Conservation (phyloP, 2,797 vertebrate genomes). For the Miichthys miiuy region DNA sequence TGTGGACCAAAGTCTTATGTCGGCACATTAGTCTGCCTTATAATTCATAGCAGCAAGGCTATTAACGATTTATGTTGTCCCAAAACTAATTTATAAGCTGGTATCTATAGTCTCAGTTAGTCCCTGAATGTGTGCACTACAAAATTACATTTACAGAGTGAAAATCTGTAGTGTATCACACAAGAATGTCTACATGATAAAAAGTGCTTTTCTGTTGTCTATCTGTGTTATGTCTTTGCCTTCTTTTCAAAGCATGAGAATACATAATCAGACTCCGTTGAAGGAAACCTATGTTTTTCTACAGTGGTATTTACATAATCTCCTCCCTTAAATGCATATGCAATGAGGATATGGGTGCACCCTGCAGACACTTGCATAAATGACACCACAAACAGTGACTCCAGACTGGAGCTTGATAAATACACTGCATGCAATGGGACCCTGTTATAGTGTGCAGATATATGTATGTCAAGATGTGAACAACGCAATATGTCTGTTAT, state of each 20-base stretch:
- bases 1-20: background rate
- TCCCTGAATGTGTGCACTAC: background rate
- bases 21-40: background rate
- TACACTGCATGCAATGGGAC: background rate
- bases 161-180: background rate
- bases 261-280: background rate
- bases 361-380: background rate
- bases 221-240: background rate
- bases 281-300: background rate
- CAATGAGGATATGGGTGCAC: background rate
- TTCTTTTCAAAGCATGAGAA: background rate
- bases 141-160: background rate
- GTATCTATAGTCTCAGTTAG: background rate
- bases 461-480: too few relatives aligned
- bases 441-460: too few relatives aligned
- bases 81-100: background rate
- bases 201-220: background rate
- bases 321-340: background rate
- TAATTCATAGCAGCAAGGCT: conserved; percentile 24
- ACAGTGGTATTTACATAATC: background rate
- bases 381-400: background rate
- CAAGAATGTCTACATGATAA: background rate
- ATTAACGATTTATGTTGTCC: background rate
- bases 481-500: too few relatives aligned
- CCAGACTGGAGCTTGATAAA: background rate